Evolutionary conservation across 2,888 invertebrate species (phyloP).

Genomic region (Liodrosophila aerea): DNA sequence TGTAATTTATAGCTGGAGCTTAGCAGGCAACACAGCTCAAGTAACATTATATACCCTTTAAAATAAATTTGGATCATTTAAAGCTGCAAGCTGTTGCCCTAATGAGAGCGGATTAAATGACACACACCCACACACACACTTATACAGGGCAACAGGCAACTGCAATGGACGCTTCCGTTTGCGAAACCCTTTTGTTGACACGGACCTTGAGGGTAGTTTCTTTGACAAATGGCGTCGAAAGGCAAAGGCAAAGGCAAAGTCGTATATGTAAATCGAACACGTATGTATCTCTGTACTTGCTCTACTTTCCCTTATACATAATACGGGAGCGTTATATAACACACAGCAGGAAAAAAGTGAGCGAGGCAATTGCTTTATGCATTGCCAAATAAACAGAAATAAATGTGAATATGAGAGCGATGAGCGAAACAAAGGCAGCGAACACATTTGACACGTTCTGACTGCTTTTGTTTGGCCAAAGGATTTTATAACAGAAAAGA

Average conservation of each 20-base stretch:
- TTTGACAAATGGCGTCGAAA: constrained; percentile 25
- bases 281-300: no score
- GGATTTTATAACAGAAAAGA: constrained; percentile 37
- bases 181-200: constrained; percentile 40
- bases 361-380: constrained; percentile 22
- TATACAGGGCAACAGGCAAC: background rate
- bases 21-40: constrained; percentile 1
- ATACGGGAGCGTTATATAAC: constrained; percentile 22
- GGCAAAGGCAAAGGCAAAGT: constrained; percentile 21
- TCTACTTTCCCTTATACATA: constrained; percentile 16
- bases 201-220: constrained; percentile 15
- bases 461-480: constrained; percentile 51
- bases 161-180: constrained; percentile 28
- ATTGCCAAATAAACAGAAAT: constrained; percentile 47
- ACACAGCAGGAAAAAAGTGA: constrained; percentile 2
- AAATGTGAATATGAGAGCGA: background rate
- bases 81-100: background rate
- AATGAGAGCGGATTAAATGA: no score
- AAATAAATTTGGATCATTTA: no score
- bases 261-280: constrained; percentile 14
- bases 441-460: constrained; percentile 44
- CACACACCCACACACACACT: no score
- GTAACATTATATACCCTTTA: background rate
- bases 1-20: constrained; percentile 44
- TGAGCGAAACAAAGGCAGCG: constrained; percentile 34